Conservation (phyloP, 1,140 invertebrate species). For the Drosophila ironensis region DNA sequence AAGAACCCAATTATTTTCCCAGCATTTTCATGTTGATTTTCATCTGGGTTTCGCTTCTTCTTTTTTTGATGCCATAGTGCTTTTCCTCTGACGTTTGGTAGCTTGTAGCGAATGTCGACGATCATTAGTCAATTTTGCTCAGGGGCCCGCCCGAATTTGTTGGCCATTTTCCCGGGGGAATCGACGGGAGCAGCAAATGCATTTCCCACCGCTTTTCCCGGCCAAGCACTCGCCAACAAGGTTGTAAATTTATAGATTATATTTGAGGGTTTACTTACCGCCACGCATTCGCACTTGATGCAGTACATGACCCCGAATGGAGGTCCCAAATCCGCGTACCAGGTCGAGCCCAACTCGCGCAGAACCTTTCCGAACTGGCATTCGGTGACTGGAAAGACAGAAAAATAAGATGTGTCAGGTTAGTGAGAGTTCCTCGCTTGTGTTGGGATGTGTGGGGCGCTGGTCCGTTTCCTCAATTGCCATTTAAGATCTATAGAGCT, state of each 20-base stretch:
- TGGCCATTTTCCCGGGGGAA: not conserved
- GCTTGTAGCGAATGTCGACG: slow-evolving; percentile 57
- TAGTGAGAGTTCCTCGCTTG: not conserved
- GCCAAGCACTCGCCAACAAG: not conserved
- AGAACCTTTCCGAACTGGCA: slow-evolving; percentile 93
- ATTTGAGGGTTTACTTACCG: slow-evolving; percentile 92
- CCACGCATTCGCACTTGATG: slow-evolving; percentile 95
- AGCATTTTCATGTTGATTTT: slow-evolving; percentile 21
- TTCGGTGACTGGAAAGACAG: slow-evolving; percentile 86
- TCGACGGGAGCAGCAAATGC: not conserved
- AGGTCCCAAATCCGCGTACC: slow-evolving; percentile 94
- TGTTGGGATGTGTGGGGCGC: not conserved
- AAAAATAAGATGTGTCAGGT: slow-evolving; percentile 1
- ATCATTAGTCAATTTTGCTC: slow-evolving; percentile 66
- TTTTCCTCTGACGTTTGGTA: not conserved
- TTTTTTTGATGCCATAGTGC: not conserved
- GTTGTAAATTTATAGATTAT: not conserved
- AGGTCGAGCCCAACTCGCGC: slow-evolving; percentile 92
- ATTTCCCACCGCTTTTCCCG: no score
- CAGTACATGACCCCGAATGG: slow-evolving; percentile 96
- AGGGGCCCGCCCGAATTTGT: slow-evolving; percentile 26
- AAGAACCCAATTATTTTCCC: slow-evolving; percentile 49
- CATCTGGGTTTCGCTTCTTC: not conserved
- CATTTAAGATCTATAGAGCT: slow-evolving; percentile 23
- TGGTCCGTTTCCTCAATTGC: slow-evolving; percentile 36